phyloP scores from a whole-genome alignment of 1,140 invertebrate species.

The Phthorimaea operculella region DNA sequence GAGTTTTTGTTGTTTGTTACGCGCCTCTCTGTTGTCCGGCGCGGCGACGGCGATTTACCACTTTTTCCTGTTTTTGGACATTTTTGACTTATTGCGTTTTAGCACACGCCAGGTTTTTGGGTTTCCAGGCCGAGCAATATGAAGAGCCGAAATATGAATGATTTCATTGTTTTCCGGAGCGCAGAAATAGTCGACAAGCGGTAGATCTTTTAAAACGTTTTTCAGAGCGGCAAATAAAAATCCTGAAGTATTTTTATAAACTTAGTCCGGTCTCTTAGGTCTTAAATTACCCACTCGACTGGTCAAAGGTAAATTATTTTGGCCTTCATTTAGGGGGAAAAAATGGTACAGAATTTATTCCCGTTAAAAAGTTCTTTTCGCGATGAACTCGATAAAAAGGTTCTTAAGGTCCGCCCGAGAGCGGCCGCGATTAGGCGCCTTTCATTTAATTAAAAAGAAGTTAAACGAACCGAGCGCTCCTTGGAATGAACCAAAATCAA shows the following conservation, averaged over 20 bases:
- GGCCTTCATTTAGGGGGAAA: neutral
- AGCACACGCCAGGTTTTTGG: neutral
- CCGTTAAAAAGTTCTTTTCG: neutral
- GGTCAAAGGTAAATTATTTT: neutral
- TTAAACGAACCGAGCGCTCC: conserved; percentile 37
- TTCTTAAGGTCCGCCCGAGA: neutral
- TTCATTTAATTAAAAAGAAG: conserved; percentile 52
- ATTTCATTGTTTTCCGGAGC: neutral
- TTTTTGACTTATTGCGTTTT: neutral
- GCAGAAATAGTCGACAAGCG: no score
- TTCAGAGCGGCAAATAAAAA: no score
- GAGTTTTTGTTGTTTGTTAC: neutral
- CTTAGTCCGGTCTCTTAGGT: no score
- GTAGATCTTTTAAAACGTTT: no score
- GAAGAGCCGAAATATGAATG: neutral
- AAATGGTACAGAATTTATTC: neutral
- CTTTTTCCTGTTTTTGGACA: neutral
- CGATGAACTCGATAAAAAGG: neutral
- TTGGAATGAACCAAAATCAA: conserved; percentile 40
- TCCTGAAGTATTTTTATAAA: no score
- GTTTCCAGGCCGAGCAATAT: neutral
- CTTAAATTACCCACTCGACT: neutral
- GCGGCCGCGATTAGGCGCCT: conserved; percentile 23
- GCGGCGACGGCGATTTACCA: neutral
- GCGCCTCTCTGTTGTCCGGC: neutral